Evolutionary conservation across 2,797 vertebrate genomes (phyloP).

Genomic region (Picus viridis): DNA sequence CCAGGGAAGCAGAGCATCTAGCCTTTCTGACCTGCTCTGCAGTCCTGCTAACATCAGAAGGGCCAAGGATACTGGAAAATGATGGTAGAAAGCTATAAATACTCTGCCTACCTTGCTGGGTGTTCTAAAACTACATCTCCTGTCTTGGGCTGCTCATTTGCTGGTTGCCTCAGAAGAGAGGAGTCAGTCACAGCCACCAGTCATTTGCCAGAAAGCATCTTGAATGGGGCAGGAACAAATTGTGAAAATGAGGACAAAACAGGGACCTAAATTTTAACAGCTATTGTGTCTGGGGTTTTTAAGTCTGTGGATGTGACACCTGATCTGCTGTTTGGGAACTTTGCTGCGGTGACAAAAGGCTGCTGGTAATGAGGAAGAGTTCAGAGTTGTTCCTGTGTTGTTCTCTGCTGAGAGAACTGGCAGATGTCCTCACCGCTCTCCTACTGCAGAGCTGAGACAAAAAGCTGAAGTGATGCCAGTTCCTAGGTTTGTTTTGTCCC

Average conservation of each 20-base stretch:
- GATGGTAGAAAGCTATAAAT: slow-evolving; percentile 11
- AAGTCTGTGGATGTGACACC: background rate
- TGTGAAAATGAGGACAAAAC: background rate
- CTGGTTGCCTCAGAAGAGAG: background rate
- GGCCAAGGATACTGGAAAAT: background rate
- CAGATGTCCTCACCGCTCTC: background rate
- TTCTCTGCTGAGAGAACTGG: background rate
- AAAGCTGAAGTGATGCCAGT: slow-evolving; percentile 3
- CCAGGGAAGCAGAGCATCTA: background rate
- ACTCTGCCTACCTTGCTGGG: background rate
- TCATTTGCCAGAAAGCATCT: background rate
- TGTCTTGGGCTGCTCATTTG: background rate
- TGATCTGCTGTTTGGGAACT: background rate
- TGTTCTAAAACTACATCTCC: background rate
- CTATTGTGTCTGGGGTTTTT: accelerated
- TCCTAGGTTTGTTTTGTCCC: background rate
- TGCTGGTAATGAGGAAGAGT: background rate
- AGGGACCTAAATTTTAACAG: background rate
- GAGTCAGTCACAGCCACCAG: background rate
- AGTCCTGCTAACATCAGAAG: background rate
- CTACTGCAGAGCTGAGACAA: background rate
- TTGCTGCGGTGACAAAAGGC: background rate
- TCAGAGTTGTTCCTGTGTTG: background rate
- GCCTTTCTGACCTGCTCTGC: background rate
- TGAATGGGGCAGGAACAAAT: background rate